Evolutionary conservation across 2,888 invertebrate genomes (phyloP).

Genomic region (Agrenia bidenticulata): DNA sequence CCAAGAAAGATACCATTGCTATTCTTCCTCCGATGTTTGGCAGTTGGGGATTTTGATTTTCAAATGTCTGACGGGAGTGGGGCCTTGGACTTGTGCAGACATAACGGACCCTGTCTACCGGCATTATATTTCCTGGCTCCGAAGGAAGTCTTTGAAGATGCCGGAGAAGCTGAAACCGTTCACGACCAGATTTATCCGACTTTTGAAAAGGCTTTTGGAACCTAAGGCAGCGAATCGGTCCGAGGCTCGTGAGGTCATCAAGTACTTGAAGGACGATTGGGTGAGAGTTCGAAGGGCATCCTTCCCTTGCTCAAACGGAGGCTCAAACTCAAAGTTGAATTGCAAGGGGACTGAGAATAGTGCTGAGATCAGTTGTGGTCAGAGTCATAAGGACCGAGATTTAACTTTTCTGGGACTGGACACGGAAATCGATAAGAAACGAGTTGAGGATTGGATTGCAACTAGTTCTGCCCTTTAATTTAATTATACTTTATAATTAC

Average conservation of each 20-base stretch:
- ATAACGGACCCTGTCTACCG: slow-evolving; percentile 66
- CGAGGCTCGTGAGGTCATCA: slow-evolving; percentile 19
- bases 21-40: slow-evolving; percentile 71
- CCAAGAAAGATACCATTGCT: slow-evolving; percentile 67
- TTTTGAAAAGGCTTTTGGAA: slow-evolving; percentile 25
- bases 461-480: too few species aligned
- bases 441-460: too few species aligned
- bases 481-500: too few species aligned
- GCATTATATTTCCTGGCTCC: slow-evolving; percentile 13
- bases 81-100: slow-evolving; percentile 72
- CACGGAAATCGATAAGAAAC: too few species aligned
- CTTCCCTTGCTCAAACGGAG: too few species aligned
- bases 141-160: slow-evolving; percentile 18
- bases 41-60: slow-evolving; percentile 72
- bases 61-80: slow-evolving; percentile 68
- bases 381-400: too few species aligned
- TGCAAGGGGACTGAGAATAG: too few species aligned
- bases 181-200: slow-evolving; percentile 14
- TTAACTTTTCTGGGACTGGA: too few species aligned
- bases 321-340: too few species aligned
- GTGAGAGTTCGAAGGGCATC: background rate
- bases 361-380: too few species aligned
- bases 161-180: slow-evolving; percentile 21
- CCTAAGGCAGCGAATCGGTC: slow-evolving; percentile 18
- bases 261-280: slow-evolving; percentile 29